Evolutionary conservation across 2,113 vertebrate species (phyloP).

Genomic region (Camelus bactrianus): DNA sequence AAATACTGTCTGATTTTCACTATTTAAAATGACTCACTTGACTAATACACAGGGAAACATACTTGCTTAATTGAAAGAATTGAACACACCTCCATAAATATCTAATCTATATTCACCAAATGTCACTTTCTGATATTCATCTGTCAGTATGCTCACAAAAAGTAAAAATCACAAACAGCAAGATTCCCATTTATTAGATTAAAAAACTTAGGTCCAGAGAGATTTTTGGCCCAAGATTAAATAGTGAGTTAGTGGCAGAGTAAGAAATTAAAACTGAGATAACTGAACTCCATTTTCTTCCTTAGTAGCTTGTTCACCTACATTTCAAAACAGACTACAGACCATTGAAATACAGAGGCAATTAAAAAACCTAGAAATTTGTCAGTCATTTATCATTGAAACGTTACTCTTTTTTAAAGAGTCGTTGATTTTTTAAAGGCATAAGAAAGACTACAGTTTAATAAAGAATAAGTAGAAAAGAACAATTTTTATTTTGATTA

Average conservation of each 20-base stretch:
- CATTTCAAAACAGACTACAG: slow-evolving; percentile 58
- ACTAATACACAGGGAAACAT: not conserved
- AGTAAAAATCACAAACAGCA: slow-evolving; percentile 28
- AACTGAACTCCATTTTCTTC: slow-evolving; percentile 15
- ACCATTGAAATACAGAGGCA: slow-evolving; percentile 14
- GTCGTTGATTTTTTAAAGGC: not conserved
- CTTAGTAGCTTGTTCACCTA: slow-evolving; percentile 33
- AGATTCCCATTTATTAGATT: slow-evolving; percentile 65
- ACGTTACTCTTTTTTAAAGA: not conserved
- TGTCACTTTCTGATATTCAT: not conserved
- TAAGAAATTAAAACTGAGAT: slow-evolving; percentile 64
- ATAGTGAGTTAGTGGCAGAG: slow-evolving; percentile 39
- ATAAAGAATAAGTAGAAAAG: slow-evolving; percentile 43
- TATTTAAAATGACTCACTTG: slow-evolving; percentile 17
- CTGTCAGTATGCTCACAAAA: slow-evolving; percentile 22
- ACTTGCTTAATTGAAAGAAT: not conserved
- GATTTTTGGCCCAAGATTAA: slow-evolving; percentile 42
- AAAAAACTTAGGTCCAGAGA: slow-evolving; percentile 69
- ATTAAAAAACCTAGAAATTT: slow-evolving; percentile 39
- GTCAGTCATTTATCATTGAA: not conserved
- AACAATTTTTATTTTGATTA: not conserved
- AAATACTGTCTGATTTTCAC: slow-evolving; percentile 22
- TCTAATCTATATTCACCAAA: slow-evolving; percentile 34
- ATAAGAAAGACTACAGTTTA: not conserved
- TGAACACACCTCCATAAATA: not conserved